phyloP scores from a whole-genome alignment of 2,797 vertebrate species.

The Thripadectes ignobilis region DNA sequence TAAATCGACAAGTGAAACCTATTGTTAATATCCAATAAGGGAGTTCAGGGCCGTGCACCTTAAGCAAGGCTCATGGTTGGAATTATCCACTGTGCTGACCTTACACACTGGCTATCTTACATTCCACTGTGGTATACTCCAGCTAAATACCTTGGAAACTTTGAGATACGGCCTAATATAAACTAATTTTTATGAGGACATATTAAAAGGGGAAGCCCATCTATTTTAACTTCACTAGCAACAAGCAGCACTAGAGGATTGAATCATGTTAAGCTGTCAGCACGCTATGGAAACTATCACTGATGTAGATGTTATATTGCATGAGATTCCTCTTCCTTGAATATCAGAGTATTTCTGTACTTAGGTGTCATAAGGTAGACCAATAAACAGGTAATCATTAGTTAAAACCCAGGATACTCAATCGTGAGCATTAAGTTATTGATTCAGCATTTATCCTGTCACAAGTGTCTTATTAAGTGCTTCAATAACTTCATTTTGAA shows the following conservation, averaged over 20 bases:
- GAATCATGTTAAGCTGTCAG: neutral
- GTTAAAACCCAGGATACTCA: neutral
- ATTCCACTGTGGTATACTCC: neutral
- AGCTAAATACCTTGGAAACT: conserved; percentile 14
- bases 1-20: neutral
- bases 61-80: neutral
- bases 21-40: neutral
- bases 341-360: neutral
- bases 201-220: neutral
- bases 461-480: conserved; percentile 7
- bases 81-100: neutral
- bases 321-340: neutral
- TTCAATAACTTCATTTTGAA: conserved; percentile 56
- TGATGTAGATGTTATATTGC: neutral
- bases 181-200: neutral
- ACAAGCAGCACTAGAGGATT: neutral
- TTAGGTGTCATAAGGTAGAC: neutral
- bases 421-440: conserved; percentile 17
- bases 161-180: neutral
- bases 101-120: neutral
- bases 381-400: conserved; percentile 25
- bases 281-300: neutral
- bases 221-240: neutral
- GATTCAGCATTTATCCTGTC: conserved; percentile 54
- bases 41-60: neutral